Base-by-base conservation (phyloP, 1,140 invertebrate species). In the Drosophila pallidifrons region DNA sequence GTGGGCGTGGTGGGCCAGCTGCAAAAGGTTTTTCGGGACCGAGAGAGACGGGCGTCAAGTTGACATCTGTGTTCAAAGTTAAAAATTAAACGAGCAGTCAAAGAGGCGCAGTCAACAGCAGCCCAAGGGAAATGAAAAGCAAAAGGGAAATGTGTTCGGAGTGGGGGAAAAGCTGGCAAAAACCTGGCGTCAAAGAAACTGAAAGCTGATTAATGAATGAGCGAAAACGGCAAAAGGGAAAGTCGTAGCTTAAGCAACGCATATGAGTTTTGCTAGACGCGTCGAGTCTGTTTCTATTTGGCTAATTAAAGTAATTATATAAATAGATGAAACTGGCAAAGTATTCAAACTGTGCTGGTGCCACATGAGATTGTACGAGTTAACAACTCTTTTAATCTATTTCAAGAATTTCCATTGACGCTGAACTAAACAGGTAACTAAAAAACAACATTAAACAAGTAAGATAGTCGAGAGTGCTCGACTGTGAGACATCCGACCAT, bases 11-110 rank as follows among this genome's bases (percentile, higher is more conserved):
- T 59, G 46, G 41, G 35, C 4, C 6, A 32, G 32, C 20, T 45
- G 32, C 20, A 30, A 13, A 10, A 11, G 2, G 43, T 32, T n/a
- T 25, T 25, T 25, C 20, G 20, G 20, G 43, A 32, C 5, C 35
- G 51, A 51, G 38, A 15, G 55, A 15, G 52, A 35, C 11, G 43
- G 65, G 57, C 71, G 61, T 75, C 69, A 82, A 83, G 79, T 82
- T 83, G 83, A 81, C 83, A 87, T 87, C 80, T 83, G 83, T 88
- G 83, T 80, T 87, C 76, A 88, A 87, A 87, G 85, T 88, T 87
- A 88, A 87, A 87, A 87, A 87, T 88, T 88, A 83, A 82, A 81
- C 73, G 57, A 88, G 66, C 68, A 81, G 49, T 75, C 55, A 54
- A 61, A 73, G 60, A 45, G 28, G 8, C 35, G 28, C 28, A 52